phyloP scores from a whole-genome alignment of 2,888 invertebrate genomes.

The Galerucella nymphaeae region DNA sequence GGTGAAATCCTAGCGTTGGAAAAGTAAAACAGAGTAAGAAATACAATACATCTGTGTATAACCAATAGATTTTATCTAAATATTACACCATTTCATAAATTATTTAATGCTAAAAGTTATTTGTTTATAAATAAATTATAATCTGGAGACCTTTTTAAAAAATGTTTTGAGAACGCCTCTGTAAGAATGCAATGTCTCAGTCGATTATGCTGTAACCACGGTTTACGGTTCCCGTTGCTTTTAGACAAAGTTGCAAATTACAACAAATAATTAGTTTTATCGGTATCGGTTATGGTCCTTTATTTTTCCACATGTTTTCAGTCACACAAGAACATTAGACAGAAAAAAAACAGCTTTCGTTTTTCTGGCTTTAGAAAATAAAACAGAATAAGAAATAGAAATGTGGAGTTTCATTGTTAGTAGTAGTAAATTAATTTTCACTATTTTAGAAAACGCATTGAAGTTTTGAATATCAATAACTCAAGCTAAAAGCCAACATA shows the following conservation, averaged over 20 bases:
- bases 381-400: not conserved
- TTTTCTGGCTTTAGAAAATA: not conserved
- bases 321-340: conserved; percentile 5
- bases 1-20: too few species aligned
- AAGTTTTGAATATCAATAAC: not conserved
- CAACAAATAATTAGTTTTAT: conserved; percentile 38
- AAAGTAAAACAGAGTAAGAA: too few species aligned
- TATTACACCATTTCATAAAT: too few species aligned
- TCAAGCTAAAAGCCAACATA: not conserved
- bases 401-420: too few species aligned
- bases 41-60: too few species aligned
- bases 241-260: conserved; percentile 43
- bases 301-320: conserved; percentile 30
- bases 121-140: too few species aligned
- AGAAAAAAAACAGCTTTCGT: too few species aligned
- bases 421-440: not conserved
- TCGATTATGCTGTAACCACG: conserved; percentile 35
- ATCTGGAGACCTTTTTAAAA: not conserved
- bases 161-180: conserved; percentile 4
- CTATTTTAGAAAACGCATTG: not conserved
- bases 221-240: conserved; percentile 40
- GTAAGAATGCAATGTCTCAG: conserved; percentile 42
- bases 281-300: conserved; percentile 31
- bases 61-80: too few species aligned
- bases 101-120: too few species aligned